Percentiles rank a stretch among this genome's conserved stretches.
phyloP scores from a whole-genome alignment of 2,113 vertebrate genomes.

The Amblyornis subalaris region DNA sequence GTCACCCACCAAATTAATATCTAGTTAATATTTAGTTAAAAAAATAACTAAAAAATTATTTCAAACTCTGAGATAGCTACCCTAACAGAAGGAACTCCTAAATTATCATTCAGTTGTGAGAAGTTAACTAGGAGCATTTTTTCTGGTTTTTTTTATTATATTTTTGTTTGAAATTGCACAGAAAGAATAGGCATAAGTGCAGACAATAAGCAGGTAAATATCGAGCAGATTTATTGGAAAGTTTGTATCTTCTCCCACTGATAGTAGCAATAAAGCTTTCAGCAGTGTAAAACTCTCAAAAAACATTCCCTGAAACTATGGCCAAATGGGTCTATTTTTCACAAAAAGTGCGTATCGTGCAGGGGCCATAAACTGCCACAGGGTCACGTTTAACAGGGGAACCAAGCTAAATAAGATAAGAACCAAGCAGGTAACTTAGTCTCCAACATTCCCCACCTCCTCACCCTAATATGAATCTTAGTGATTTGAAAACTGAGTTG shows the following conservation, averaged over 20 bases:
- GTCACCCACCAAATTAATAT: background rate
- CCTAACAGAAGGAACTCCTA: background rate
- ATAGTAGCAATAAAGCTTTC: conserved; percentile 65
- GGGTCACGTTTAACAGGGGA: conserved; percentile 62
- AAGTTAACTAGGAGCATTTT: background rate
- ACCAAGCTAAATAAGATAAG: conserved; percentile 39
- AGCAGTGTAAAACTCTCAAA: conserved; percentile 66
- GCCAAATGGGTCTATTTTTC: conserved; percentile 69
- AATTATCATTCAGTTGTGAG: background rate
- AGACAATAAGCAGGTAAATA: conserved; percentile 12
- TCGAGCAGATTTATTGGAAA: conserved; percentile 59
- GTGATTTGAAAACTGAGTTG: background rate
- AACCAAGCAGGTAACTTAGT: background rate
- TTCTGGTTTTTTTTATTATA: background rate
- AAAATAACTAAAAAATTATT: background rate
- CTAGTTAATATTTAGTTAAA: too few species aligned
- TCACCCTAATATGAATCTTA: background rate
- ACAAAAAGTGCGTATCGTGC: conserved; percentile 30
- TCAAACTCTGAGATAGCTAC: background rate
- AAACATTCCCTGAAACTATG: conserved; percentile 68
- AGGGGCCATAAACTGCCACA: conserved; percentile 53
- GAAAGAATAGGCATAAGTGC: background rate
- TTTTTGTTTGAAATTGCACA: background rate
- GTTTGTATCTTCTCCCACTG: conserved; percentile 42
- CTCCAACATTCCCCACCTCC: background rate